Evolutionary conservation across 2,888 invertebrate genomes (phyloP).

Genomic region (Dasysyrphus tricinctus): DNA sequence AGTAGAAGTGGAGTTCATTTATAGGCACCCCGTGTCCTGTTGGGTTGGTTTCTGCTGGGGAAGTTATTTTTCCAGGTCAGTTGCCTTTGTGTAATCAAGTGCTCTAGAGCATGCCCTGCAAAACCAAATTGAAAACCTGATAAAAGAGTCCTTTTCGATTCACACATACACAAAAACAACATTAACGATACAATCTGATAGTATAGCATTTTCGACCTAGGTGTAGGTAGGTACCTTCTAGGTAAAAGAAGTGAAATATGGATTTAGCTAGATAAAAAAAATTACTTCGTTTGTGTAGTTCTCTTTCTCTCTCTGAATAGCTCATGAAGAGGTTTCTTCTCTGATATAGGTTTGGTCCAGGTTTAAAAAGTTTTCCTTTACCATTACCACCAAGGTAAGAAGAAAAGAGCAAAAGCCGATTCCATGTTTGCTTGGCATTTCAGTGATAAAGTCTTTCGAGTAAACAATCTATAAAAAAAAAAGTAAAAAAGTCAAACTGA

Average conservation of each 20-base stretch:
- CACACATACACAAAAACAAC: background rate
- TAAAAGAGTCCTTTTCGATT: background rate
- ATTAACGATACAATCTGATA: background rate
- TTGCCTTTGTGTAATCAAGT: conserved; percentile 7
- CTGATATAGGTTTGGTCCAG: background rate
- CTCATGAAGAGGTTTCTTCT: background rate
- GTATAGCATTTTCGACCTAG: background rate
- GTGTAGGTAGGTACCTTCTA: too few species aligned
- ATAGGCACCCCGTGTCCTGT: background rate
- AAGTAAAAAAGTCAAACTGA: background rate
- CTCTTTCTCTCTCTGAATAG: background rate
- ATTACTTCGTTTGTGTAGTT: background rate
- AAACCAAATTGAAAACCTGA: background rate
- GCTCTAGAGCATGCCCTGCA: background rate
- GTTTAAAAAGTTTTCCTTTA: background rate
- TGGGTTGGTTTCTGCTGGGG: background rate
- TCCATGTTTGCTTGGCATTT: background rate
- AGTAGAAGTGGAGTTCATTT: background rate
- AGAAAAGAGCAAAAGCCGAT: background rate
- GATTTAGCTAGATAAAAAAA: background rate
- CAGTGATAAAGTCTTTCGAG: conserved; percentile 1
- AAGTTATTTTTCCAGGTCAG: conserved; percentile 6
- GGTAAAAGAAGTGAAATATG: background rate
- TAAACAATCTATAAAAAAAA: background rate
- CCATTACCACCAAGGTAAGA: background rate